phyloP scores from a whole-genome alignment of 1,140 invertebrate genomes.

The Drosophila paulistorum region DNA sequence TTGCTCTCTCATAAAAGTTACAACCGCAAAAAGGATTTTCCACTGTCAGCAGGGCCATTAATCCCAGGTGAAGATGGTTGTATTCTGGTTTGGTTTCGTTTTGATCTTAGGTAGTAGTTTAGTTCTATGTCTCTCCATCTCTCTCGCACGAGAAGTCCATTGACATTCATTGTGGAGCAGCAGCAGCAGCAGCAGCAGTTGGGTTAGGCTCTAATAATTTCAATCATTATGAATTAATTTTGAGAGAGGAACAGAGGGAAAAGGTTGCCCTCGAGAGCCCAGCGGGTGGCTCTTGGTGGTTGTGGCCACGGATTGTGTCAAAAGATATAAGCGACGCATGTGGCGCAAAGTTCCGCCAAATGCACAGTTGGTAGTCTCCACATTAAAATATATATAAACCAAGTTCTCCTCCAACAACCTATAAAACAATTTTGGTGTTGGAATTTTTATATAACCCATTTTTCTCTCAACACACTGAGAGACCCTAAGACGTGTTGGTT shows the following conservation, averaged over 20 bases:
- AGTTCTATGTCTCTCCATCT: neutral
- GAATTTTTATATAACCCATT: constrained; percentile 70
- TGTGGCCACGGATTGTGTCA: constrained; percentile 78
- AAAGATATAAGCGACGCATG: constrained; percentile 76
- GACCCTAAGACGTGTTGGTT: neutral
- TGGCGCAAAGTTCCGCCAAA: constrained; percentile 78
- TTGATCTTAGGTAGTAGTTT: constrained; percentile 18
- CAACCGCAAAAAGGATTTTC: constrained; percentile 72
- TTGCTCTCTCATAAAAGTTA: constrained; percentile 61
- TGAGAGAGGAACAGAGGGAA: constrained; percentile 43
- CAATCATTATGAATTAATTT: constrained; percentile 79
- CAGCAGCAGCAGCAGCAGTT: constrained; percentile 2
- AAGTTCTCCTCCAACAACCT: constrained; percentile 1
- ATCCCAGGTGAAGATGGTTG: constrained; percentile 43
- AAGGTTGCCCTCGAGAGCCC: constrained; percentile 75
- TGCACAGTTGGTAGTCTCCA: constrained; percentile 76
- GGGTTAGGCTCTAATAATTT: constrained; percentile 72
- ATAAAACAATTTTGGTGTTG: constrained; percentile 32
- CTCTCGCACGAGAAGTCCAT: neutral
- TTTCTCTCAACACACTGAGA: constrained; percentile 48
- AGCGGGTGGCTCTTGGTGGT: constrained; percentile 48
- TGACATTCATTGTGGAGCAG: constrained; percentile 39
- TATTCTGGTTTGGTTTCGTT: constrained; percentile 20
- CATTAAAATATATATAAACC: constrained; percentile 2
- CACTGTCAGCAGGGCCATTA: constrained; percentile 74